Conservation (phyloP, 1,140 invertebrate genomes). For the Drosophila kanapiae region DNA sequence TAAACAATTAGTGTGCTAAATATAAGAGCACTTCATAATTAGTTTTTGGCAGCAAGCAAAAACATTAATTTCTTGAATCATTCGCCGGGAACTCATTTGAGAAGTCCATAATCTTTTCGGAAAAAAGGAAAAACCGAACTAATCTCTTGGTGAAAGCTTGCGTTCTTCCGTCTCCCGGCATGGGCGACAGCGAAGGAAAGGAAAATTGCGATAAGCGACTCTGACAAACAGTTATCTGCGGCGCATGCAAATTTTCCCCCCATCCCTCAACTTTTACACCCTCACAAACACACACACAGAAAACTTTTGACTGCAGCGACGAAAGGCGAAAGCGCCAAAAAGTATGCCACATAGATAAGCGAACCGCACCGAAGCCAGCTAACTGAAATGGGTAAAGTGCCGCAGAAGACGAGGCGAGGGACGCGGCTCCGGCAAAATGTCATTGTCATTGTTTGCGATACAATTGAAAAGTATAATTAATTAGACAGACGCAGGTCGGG, state of each 20-base stretch:
- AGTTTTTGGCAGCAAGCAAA: neutral
- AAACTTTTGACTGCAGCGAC: constrained; percentile 61
- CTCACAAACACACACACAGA: constrained; percentile 18
- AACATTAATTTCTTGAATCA: neutral
- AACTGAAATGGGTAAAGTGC: constrained; percentile 51
- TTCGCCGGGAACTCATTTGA: constrained; percentile 15
- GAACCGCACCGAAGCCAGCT: constrained; percentile 45
- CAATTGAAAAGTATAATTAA: constrained; percentile 84
- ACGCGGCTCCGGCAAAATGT: constrained; percentile 56
- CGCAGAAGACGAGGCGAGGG: constrained; percentile 4
- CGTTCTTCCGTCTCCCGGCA: constrained; percentile 1
- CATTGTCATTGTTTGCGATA: constrained; percentile 80
- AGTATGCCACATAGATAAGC: constrained; percentile 68
- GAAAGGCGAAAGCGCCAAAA: constrained; percentile 56
- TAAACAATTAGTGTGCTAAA: neutral
- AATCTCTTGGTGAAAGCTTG: constrained; percentile 34
- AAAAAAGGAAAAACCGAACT: constrained; percentile 16
- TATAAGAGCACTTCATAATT: neutral
- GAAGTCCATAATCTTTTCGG: constrained; percentile 29
- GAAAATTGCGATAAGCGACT: constrained; percentile 53
- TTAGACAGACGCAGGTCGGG: constrained; percentile 64
- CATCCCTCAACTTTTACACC: constrained; percentile 14
- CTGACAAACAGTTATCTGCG: constrained; percentile 62
- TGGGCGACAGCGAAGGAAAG: constrained; percentile 3
- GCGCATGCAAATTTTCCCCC: constrained; percentile 59